A percentile compares a stretch with the other conserved stretches of the same genome.
Conservation (phyloP, 2,797 vertebrate genomes). For the Erethizon dorsatum region DNA sequence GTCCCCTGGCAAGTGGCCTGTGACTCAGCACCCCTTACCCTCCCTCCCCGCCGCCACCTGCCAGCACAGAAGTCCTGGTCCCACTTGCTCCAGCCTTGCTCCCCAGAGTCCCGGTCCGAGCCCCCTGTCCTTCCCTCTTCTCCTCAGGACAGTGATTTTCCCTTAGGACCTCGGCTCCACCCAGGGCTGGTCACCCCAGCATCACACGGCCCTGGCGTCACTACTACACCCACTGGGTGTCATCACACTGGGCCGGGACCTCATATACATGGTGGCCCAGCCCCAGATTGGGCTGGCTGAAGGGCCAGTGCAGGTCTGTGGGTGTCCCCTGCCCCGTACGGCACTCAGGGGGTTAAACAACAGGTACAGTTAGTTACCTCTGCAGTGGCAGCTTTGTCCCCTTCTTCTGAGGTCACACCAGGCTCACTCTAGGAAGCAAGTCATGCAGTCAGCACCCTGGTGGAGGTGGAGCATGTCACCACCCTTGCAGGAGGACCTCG, state of each 20-base stretch:
- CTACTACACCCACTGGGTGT: background rate
- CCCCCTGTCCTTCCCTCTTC: background rate
- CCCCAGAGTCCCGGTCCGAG: background rate
- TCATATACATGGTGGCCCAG: background rate
- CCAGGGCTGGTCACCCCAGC: background rate
- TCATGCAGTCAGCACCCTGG: accelerated
- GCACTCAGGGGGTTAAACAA: background rate
- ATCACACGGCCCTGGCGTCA: background rate
- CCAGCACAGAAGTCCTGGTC: background rate
- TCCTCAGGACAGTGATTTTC: background rate
- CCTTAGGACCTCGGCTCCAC: background rate
- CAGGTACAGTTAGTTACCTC: constrained; percentile 75
- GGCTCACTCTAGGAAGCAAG: constrained; percentile 75
- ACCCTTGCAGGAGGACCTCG: accelerated
- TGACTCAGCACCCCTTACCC: background rate
- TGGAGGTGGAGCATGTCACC: accelerated
- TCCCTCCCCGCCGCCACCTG: background rate
- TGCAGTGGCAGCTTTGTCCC: background rate
- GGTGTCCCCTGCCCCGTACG: accelerated
- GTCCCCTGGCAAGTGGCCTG: background rate
- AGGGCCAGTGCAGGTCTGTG: background rate
- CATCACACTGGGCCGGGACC: background rate
- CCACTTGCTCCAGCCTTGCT: background rate
- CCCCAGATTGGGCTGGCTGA: background rate
- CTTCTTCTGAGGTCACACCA: constrained; percentile 30